Conservation (phyloP, 1,140 invertebrate species). For the Calephelis nemesis region DNA sequence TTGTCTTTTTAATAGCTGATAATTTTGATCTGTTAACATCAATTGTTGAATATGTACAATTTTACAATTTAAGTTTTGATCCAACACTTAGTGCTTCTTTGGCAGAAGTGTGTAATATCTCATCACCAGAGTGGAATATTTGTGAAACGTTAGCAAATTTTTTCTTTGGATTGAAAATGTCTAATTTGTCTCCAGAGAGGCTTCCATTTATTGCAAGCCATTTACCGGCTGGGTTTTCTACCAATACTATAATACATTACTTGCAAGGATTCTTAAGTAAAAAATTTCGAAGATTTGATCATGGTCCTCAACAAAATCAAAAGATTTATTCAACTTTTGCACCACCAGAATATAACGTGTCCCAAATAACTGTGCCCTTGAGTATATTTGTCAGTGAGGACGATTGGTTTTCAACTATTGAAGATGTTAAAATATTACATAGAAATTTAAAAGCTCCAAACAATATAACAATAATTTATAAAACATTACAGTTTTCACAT, state of each 20-base stretch:
- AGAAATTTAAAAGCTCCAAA: constrained; percentile 44
- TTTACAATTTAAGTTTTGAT: constrained; percentile 30
- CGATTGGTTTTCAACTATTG: constrained; percentile 53
- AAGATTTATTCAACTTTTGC: constrained; percentile 38
- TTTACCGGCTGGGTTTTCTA: constrained; percentile 52
- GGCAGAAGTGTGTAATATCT: constrained; percentile 43
- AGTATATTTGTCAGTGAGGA: constrained; percentile 49
- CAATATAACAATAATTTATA: constrained; percentile 41
- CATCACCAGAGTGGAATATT: constrained; percentile 35
- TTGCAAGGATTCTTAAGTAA: constrained; percentile 51
- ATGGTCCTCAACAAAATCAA: constrained; percentile 44
- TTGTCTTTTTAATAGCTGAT: constrained; percentile 42
- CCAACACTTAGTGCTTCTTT: constrained; percentile 30
- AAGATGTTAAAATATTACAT: constrained; percentile 45
- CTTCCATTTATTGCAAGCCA: constrained; percentile 54
- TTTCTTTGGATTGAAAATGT: constrained; percentile 49
- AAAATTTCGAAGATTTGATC: constrained; percentile 56
- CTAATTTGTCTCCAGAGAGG: constrained; percentile 39
- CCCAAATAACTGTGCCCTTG: constrained; percentile 44
- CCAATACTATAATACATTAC: constrained; percentile 56
- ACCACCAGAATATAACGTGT: constrained; percentile 53
- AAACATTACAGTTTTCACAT: constrained; percentile 54
- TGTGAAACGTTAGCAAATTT: constrained; percentile 51
- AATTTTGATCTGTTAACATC: constrained; percentile 37
- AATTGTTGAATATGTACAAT: constrained; percentile 33